Conservation (phyloP, 1,140 invertebrate genomes). For the Chlorops oryzae region DNA sequence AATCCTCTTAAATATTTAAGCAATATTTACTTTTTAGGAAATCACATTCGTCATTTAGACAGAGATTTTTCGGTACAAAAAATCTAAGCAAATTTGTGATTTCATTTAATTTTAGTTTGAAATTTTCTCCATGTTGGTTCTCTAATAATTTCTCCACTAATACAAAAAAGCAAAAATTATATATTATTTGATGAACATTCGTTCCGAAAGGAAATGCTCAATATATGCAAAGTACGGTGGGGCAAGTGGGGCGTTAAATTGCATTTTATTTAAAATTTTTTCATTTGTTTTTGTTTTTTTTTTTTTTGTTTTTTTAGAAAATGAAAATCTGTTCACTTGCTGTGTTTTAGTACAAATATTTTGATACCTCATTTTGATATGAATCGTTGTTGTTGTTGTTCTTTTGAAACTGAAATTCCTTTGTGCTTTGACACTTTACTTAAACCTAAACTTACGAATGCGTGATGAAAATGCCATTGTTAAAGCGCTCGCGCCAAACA, state of each 20-base stretch:
- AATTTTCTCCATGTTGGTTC: neutral
- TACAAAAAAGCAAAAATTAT: constrained; percentile 14
- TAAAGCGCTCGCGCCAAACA: no score
- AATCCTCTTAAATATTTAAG: no score
- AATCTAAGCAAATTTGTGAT: constrained; percentile 44
- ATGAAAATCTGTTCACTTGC: no score
- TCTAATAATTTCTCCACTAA: no score
- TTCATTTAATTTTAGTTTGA: constrained; percentile 26
- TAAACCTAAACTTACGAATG: constrained; percentile 13
- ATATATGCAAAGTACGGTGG: constrained; percentile 35
- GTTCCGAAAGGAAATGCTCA: no score
- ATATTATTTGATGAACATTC: no score
- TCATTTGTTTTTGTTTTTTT: neutral
- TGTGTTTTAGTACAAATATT: no score
- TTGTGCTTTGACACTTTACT: constrained; percentile 10
- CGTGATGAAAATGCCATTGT: no score
- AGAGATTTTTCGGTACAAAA: constrained; percentile 44
- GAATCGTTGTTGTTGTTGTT: no score
- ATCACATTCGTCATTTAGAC: constrained; percentile 40
- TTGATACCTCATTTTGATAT: no score
- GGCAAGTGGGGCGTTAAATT: constrained; percentile 28
- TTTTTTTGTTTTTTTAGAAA: constrained; percentile 7
- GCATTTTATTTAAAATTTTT: neutral
- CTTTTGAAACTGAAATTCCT: no score
- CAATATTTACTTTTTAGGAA: constrained; percentile 30